phyloP scores from a whole-genome alignment of 2,888 invertebrate species.

The Branchellion lobata region DNA sequence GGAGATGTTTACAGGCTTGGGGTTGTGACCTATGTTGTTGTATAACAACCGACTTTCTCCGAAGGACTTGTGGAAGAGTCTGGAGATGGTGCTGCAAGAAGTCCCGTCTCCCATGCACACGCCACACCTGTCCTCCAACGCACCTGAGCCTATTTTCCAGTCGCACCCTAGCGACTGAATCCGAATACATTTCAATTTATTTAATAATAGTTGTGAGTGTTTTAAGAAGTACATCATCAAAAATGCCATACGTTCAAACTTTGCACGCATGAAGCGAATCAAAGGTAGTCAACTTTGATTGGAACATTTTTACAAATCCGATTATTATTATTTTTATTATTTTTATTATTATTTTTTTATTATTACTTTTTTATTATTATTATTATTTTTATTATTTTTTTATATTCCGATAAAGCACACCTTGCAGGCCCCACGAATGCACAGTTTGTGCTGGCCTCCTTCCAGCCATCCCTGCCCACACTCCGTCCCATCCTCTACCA shows the following conservation, averaged over 20 bases:
- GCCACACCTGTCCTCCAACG: conserved; percentile 80
- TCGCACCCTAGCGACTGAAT: conserved; percentile 89
- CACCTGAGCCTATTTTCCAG: conserved; percentile 78
- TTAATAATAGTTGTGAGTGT: too few species aligned
- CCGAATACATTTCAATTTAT: too few species aligned
- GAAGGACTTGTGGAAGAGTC: conserved; percentile 64
- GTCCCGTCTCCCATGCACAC: conserved; percentile 81
- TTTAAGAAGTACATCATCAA: too few species aligned
- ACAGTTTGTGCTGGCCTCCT: conserved; percentile 66
- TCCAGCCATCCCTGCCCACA: conserved; percentile 79
- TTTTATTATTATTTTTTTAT: not conserved
- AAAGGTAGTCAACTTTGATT: too few species aligned
- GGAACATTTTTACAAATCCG: not conserved
- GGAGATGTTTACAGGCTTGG: too few species aligned
- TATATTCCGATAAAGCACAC: conserved; percentile 60
- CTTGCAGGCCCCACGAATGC: conserved; percentile 75
- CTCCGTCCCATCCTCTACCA: conserved; percentile 80
- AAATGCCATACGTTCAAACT: too few species aligned
- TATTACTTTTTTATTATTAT: not conserved
- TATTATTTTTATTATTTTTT: not conserved
- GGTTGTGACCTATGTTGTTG: too few species aligned
- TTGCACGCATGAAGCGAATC: too few species aligned
- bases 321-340: not conserved
- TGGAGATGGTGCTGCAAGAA: conserved; percentile 74
- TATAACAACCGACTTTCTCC: too few species aligned